Evolutionary conservation across 2,888 invertebrate species (phyloP).

Genomic region (Pelosia muscerda): DNA sequence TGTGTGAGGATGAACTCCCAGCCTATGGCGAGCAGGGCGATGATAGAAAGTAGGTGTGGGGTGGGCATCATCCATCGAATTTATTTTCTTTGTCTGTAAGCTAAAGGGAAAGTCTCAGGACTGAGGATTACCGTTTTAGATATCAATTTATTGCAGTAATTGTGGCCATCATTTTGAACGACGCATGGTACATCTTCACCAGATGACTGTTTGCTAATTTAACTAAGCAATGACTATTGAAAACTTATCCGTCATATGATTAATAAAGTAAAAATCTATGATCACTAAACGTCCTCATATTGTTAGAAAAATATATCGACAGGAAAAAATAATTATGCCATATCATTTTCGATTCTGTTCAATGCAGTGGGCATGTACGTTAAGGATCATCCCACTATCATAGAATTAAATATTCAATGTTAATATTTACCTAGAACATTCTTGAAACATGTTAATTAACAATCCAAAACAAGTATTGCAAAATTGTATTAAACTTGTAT

Average conservation of each 20-base stretch:
- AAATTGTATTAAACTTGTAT: constrained; percentile 10
- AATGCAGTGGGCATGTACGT: not conserved
- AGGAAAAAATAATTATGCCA: not conserved
- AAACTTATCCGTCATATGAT: not conserved
- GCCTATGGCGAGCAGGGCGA: no score
- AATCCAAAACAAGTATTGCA: not conserved
- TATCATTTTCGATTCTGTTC: no score
- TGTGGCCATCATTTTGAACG: not conserved
- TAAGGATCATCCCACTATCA: not conserved
- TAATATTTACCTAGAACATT: not conserved
- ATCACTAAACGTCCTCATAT: not conserved
- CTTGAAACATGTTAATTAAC: not conserved
- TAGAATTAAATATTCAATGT: not conserved
- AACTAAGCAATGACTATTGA: no score
- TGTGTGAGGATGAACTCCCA: no score
- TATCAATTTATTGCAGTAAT: not conserved
- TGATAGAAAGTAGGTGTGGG: no score
- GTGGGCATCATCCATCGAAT: no score
- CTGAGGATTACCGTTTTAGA: no score
- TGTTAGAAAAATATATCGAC: no score
- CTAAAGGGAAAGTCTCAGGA: no score
- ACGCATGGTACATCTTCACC: no score
- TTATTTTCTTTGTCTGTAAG: no score
- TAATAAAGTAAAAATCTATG: not conserved
- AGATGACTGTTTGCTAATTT: not conserved